These are phyloP conservation scores for Nineta flava DNA, from an alignment of 2,888 invertebrate genomes.

Conservation along the genomic window DNA sequence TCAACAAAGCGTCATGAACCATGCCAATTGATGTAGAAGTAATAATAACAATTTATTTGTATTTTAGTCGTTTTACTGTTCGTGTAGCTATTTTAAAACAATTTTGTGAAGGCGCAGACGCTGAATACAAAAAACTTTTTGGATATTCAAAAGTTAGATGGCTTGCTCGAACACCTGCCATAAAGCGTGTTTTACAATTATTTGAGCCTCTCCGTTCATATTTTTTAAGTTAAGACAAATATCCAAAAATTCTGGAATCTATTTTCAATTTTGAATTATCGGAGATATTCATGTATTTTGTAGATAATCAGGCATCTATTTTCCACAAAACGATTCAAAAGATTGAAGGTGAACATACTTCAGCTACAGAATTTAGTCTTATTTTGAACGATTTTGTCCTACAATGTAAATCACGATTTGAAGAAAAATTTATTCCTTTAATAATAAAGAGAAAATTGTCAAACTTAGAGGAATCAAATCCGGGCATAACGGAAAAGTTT, in stretches of 20 bases:
- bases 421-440: slow-evolving; percentile 10
- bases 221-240: slow-evolving; percentile 17
- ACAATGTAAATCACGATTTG: slow-evolving; percentile 12
- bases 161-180: slow-evolving; percentile 14
- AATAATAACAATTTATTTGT: slow-evolving; percentile 15
- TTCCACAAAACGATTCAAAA: slow-evolving; percentile 9
- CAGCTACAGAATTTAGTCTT: slow-evolving; percentile 13
- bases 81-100: slow-evolving; percentile 14
- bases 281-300: slow-evolving; percentile 15
- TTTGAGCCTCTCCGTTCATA: slow-evolving; percentile 16
- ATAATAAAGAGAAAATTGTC: slow-evolving; percentile 9
- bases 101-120: slow-evolving; percentile 14
- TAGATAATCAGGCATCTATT: slow-evolving; percentile 14
- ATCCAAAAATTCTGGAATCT: slow-evolving; percentile 15
- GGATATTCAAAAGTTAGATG: slow-evolving; percentile 16
- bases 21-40: slow-evolving; percentile 16
- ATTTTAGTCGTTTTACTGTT: too few species aligned
- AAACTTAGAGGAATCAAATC: slow-evolving; percentile 8
- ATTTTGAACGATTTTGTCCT: slow-evolving; percentile 12
- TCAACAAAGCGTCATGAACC: slow-evolving; percentile 10
- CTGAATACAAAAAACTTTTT: slow-evolving; percentile 15
- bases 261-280: slow-evolving; percentile 16
- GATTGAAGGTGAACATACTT: slow-evolving; percentile 13
- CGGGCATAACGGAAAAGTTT: slow-evolving; percentile 8
- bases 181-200: slow-evolving; percentile 15